Evolutionary conservation across 2,888 invertebrate genomes (phyloP), one percentile per base, ranked within the genome.

Genomic region (Lordiphosa fenestrarum): DNA sequence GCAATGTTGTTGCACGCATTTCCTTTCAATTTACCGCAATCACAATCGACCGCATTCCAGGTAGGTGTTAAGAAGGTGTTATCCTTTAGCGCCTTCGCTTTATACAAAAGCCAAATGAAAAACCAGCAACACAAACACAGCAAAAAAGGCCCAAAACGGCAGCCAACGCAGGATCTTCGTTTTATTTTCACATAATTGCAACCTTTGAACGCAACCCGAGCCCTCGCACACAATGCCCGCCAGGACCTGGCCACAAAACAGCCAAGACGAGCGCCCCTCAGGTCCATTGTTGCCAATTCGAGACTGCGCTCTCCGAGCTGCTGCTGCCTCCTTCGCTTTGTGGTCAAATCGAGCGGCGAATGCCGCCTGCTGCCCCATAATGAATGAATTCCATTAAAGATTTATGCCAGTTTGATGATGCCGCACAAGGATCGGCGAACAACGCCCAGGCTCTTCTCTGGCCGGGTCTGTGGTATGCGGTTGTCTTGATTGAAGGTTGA

Each of bases 321-420:
- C 46, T 33, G 44, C 44, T 50, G 40, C 39, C 49, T 46, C 51
- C 56, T 55, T 59, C 73, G 84, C 57, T 55, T 59, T 74, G 84
- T 58, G 76, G 85, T 80, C 73, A 74, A 69, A 64, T 75, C 76
- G 66, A 66, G 54, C 63, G 51, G 44, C 44, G 52, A 42, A 40
- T 56, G 52, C 61, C 56, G 69, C 67, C 66, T 63, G 66, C 49
- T 65, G 68, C 64, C 69, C 65, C 66, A 63, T 83, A 73, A 75
- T 85, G 83, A 83, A 83, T 85, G 83, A 85, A 78, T 82, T 74
- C 76, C 85, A 80, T 78, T 81, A 73, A 87, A 87, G 86, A 87
- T 87, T 87, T 86, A 83, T 81, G 81, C 71, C 80, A 85, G 86
- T 87, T 86, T 87, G 86, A 85, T 86, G 84, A 86, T 86, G 87